These are phyloP conservation scores for Eolophus roseicapilla DNA, from an alignment of 2,113 vertebrate genomes.

Conservation along the genomic window DNA sequence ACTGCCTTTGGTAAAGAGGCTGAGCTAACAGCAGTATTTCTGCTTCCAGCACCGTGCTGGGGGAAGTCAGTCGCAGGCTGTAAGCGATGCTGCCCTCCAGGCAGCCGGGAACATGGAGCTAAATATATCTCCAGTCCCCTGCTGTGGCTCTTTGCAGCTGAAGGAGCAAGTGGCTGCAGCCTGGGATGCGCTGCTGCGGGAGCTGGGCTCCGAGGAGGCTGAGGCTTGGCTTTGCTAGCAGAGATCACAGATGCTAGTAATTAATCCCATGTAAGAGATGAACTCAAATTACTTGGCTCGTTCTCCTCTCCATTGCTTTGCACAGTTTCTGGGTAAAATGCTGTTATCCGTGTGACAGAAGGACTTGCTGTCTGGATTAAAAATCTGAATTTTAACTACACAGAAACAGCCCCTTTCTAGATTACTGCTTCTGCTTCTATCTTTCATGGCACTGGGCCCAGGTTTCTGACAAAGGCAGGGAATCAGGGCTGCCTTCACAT, in stretches of 20 bases:
- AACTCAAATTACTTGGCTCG: not conserved
- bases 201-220: not conserved
- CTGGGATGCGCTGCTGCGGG: not conserved
- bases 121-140: not conserved
- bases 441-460: not conserved
- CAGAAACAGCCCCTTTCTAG: not conserved
- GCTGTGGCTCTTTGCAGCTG: not conserved
- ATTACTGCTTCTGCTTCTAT: not conserved
- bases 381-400: not conserved
- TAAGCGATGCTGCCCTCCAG: not conserved
- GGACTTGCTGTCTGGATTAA: not conserved
- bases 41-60: not conserved
- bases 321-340: not conserved
- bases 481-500: not conserved
- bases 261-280: not conserved
- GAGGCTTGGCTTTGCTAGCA: not conserved
- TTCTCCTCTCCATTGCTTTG: not conserved
- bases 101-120: not conserved
- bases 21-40: not conserved
- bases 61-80: accelerated
- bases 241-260: not conserved
- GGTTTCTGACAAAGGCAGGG: not conserved
- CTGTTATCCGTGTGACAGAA: accelerated
- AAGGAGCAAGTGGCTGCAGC: not conserved
- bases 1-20: not conserved